Conservation (phyloP, 2,797 vertebrate species). For the Schizothorax lantsangensis region DNA sequence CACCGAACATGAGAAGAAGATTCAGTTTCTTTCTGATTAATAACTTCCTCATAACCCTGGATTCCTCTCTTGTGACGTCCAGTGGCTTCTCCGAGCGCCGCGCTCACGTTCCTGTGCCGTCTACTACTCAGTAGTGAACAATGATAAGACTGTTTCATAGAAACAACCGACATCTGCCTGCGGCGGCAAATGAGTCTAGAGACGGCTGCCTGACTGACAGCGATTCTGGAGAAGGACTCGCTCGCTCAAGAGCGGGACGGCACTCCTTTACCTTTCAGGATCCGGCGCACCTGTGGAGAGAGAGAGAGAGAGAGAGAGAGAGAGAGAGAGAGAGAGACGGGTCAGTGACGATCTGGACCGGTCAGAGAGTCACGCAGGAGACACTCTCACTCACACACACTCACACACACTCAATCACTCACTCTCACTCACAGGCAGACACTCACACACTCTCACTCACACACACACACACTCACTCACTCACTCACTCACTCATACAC, state of each 20-base stretch:
- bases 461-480: too few relatives aligned
- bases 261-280: constrained; percentile 86
- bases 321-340: background rate
- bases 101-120: constrained; percentile 42
- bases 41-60: background rate
- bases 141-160: constrained; percentile 88
- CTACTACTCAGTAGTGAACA: constrained; percentile 93
- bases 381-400: too few relatives aligned
- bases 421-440: too few relatives aligned
- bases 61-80: background rate
- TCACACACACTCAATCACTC: too few relatives aligned
- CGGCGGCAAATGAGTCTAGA: constrained; percentile 86
- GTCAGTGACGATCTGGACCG: too few relatives aligned
- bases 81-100: background rate
- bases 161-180: constrained; percentile 95
- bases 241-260: constrained; percentile 72
- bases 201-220: constrained; percentile 98
- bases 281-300: constrained; percentile 84
- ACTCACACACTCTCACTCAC: too few relatives aligned
- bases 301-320: too few relatives aligned
- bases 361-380: too few relatives aligned
- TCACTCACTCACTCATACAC: too few relatives aligned
- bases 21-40: background rate
- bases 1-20: background rate
- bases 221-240: constrained; percentile 78